phyloP scores from a whole-genome alignment of 2,888 invertebrate genomes.

The Oscheius sp. region DNA sequence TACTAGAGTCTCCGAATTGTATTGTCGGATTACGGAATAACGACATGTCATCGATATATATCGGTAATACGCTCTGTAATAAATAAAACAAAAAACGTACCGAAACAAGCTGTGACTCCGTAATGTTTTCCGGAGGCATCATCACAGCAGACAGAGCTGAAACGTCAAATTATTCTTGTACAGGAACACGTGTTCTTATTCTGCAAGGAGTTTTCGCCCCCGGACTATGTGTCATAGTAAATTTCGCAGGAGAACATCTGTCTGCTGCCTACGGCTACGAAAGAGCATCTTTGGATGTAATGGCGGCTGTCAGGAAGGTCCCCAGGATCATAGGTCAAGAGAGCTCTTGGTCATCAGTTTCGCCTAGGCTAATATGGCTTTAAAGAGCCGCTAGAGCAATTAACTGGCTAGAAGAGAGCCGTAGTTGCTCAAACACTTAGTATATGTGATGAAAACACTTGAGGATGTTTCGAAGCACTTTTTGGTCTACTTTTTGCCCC shows the following conservation, averaged over 20 bases:
- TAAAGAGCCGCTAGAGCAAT: conserved; percentile 7
- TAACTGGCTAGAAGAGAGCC: conserved; percentile 14
- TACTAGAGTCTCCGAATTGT: neutral
- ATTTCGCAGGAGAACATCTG: conserved; percentile 25
- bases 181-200: conserved; percentile 24
- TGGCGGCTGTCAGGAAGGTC: conserved; percentile 21
- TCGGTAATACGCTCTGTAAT: no score
- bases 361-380: conserved; percentile 4
- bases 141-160: conserved; percentile 70
- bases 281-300: conserved; percentile 27
- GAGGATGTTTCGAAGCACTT: conserved; percentile 11
- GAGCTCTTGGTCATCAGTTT: conserved; percentile 16
- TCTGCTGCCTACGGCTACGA: conserved; percentile 27
- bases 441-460: conserved; percentile 12
- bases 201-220: conserved; percentile 11
- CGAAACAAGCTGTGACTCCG: conserved; percentile 71
- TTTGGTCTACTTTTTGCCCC: conserved; percentile 2
- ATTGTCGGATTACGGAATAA: no score
- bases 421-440: conserved; percentile 11
- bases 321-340: conserved; percentile 23
- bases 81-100: conserved; percentile 20
- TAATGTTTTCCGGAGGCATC: conserved; percentile 71
- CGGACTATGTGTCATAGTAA: conserved; percentile 33
- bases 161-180: conserved; percentile 40
- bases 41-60: no score